Evolutionary conservation across 2,888 invertebrate species (phyloP), one percentile per base, ranked within the genome.

Genomic region (Axea sp.): DNA sequence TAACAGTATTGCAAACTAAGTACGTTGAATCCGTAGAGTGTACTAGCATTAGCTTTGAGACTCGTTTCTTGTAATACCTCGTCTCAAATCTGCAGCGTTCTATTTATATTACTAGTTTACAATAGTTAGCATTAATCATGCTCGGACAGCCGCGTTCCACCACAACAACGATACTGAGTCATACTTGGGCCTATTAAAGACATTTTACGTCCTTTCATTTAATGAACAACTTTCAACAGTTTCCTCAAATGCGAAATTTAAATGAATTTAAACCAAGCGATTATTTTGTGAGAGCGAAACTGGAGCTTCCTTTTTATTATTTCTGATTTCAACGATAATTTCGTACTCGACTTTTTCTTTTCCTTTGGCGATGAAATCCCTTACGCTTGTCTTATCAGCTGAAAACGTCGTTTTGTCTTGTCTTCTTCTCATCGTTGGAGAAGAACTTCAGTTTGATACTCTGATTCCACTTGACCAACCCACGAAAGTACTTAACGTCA

Each of bases 11-110:
- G 37, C 31, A 45, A 62, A 45, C 12, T 45, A 53, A 11, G 45
- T 45, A 47, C 68, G 19, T 31, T 30, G 14, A 60, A 59, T 72
- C 71, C 64, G 31, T 45, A 33, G 47, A 64, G 33, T 71, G 43
- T 45, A 62, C 65, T 45, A 59, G 78, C 55, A 75, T 78, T 77
- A 77, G 73, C 77, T 77, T 76, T 77, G 76, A 78, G 78, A 77
- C 73, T 74, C 55, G 73, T 73, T 67, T 69, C 65, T 78, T 77
- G 75, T 76, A 77, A 76, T 76, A 67, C 43, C 17, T 45, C 7
- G 37, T 37, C 17, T 17, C 43, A 30, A 45, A 15, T 39, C 60
- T 30, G 41, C 26, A 31, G 24, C 37, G 51, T 64, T 71, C 69
- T 75, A 73, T 78, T 73, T 75, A 75, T 76, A 76, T 69, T 74